Evolutionary conservation across 2,113 vertebrate species (phyloP).

Genomic region (Phalacrocorax aristotelis): DNA sequence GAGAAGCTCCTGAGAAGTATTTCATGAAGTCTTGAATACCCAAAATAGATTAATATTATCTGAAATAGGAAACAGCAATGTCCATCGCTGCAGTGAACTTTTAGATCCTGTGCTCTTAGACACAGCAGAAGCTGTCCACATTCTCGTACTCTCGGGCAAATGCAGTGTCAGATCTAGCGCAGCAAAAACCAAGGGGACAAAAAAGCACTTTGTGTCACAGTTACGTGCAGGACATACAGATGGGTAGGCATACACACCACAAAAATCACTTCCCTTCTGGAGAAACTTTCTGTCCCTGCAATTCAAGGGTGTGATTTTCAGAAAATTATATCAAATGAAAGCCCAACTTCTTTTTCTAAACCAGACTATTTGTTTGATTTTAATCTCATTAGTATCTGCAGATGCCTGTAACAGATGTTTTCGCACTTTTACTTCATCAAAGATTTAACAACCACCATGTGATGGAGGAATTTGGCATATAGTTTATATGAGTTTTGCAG

Average conservation of each 20-base stretch:
- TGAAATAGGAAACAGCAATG: not conserved
- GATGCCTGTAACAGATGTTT: not conserved
- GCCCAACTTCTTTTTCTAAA: not conserved
- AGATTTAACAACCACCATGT: not conserved
- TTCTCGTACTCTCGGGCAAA: not conserved
- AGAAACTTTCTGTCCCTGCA: not conserved
- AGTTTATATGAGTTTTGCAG: not conserved
- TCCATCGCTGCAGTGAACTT: not conserved
- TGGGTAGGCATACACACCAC: not conserved
- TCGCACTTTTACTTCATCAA: not conserved
- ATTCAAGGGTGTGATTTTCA: not conserved
- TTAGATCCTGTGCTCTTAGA: not conserved
- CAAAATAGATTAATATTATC: not conserved
- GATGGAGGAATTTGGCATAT: not conserved
- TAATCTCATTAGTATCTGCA: not conserved
- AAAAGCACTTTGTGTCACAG: not conserved
- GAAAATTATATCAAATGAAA: not conserved
- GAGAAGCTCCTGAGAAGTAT: not conserved
- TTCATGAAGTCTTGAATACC: not conserved
- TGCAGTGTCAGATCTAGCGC: not conserved
- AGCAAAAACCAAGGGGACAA: fast-evolving
- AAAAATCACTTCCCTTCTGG: not conserved
- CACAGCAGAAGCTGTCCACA: not conserved
- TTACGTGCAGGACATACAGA: not conserved
- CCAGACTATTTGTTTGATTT: not conserved